Evolutionary conservation across 2,113 vertebrate genomes (phyloP).

Genomic region (Rynchops niger): DNA sequence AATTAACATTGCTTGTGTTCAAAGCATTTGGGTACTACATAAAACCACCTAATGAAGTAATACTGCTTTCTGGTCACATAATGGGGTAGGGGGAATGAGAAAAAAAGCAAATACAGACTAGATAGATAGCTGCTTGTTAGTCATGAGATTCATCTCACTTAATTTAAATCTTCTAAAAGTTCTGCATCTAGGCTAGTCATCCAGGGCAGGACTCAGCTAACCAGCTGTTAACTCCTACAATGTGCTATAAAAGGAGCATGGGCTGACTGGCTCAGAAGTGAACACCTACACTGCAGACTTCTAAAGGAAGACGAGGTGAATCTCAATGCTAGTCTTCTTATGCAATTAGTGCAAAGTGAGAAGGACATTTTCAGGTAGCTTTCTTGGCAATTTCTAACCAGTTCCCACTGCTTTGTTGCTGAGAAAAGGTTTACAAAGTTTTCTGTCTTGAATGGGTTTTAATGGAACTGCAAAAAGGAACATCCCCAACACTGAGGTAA

Average conservation of each 20-base stretch:
- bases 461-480: neutral
- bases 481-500: neutral
- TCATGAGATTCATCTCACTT: neutral
- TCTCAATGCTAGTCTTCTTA: neutral
- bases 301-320: neutral
- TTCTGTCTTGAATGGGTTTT: neutral
- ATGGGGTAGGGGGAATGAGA: neutral
- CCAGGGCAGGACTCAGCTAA: slow-evolving; percentile 1
- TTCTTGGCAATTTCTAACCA: neutral
- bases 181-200: slow-evolving; percentile 14
- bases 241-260: neutral
- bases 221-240: slow-evolving; percentile 55
- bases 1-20: neutral
- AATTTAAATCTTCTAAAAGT: neutral
- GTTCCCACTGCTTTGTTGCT: neutral
- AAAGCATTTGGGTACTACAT: neutral
- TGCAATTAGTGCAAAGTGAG: neutral
- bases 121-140: neutral
- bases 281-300: slow-evolving; percentile 22
- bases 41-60: neutral
- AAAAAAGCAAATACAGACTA: neutral
- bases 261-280: neutral
- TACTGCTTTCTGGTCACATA: neutral
- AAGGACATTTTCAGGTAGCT: neutral
- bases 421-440: neutral